Evolutionary conservation across 2,888 invertebrate genomes (phyloP).

Genomic region (Cataglyphis albicans): DNA sequence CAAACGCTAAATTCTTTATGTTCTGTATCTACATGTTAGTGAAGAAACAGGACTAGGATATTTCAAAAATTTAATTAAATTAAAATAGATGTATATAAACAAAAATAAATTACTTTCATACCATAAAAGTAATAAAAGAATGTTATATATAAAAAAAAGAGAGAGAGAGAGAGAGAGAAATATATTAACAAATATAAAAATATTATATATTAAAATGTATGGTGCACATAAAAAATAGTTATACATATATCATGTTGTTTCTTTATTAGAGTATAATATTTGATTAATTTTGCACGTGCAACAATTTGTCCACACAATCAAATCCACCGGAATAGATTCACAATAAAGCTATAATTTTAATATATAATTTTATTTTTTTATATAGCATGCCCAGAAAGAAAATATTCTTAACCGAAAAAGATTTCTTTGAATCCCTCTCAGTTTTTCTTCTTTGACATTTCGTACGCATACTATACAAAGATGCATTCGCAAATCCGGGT

Average conservation of each 20-base stretch:
- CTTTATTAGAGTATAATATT: background rate
- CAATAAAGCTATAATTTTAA: background rate
- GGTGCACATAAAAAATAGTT: background rate
- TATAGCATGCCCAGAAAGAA: background rate
- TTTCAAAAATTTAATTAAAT: background rate
- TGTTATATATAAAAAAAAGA: background rate
- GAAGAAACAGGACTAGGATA: background rate
- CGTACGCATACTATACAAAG: background rate
- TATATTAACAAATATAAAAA: background rate
- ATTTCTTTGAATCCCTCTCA: background rate
- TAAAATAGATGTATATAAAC: background rate
- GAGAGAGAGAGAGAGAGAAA: background rate
- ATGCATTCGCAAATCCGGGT: background rate
- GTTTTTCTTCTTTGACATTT: background rate
- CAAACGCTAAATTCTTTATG: conserved; percentile 26
- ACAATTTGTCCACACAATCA: background rate
- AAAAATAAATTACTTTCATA: background rate
- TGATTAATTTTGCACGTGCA: background rate
- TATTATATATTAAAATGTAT: background rate
- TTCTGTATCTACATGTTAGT: no score
- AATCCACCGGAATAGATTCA: background rate
- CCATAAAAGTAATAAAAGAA: background rate
- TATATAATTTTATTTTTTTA: background rate
- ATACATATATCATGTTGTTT: background rate
- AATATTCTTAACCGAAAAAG: background rate